These are phyloP conservation scores for Lasiurus cinereus DNA, from an alignment of 2,113 vertebrate species.

Conservation along the genomic window DNA sequence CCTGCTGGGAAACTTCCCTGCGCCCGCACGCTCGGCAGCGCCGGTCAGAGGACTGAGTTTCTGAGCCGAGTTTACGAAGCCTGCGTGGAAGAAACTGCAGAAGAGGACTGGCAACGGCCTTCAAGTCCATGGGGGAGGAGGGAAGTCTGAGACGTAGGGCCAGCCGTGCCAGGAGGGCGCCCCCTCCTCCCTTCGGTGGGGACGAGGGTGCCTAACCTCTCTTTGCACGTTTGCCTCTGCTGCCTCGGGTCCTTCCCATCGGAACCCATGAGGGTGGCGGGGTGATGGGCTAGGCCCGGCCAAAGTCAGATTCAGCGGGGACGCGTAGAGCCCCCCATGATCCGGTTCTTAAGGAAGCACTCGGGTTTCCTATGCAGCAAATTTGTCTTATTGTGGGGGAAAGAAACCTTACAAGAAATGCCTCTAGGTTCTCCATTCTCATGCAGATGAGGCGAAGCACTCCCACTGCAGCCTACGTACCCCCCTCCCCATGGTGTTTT, in stretches of 20 bases:
- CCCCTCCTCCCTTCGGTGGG: not conserved
- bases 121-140: not conserved
- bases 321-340: conserved; percentile 47
- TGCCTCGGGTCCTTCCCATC: not conserved
- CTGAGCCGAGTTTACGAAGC: not conserved
- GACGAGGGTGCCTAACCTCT: not conserved
- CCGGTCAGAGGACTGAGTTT: not conserved
- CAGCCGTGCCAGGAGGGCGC: not conserved
- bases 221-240: not conserved
- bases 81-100: conserved; percentile 40
- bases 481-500: conserved; percentile 30
- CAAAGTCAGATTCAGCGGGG: not conserved
- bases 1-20: not conserved
- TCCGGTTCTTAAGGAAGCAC: conserved; percentile 81
- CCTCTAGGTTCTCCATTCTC: conserved; percentile 84
- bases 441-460: conserved; percentile 83
- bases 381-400: conserved; percentile 76
- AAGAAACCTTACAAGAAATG: conserved; percentile 78
- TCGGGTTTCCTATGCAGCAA: conserved; percentile 73
- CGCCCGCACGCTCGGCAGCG: not conserved
- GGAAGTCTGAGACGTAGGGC: not conserved
- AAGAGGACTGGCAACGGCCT: not conserved
- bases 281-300: not conserved
- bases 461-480: not conserved
- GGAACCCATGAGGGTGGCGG: not conserved